Evolutionary conservation across 1,140 invertebrate species (phyloP).

Genomic region (Magallana angulata): DNA sequence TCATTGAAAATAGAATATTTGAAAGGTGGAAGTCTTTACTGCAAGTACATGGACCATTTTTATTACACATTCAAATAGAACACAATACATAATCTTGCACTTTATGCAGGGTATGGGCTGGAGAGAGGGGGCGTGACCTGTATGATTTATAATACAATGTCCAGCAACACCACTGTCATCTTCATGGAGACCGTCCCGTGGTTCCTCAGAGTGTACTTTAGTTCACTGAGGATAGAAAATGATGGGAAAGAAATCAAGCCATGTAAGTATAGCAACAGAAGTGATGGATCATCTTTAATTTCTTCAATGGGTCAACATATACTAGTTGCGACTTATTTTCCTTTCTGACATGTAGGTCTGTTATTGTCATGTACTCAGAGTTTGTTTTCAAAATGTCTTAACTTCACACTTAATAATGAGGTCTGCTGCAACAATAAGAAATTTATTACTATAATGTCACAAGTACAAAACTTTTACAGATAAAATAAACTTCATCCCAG

Average conservation of each 20-base stretch:
- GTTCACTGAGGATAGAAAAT: conserved; percentile 88
- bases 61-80: background rate
- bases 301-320: no score
- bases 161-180: conserved; percentile 75
- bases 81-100: background rate
- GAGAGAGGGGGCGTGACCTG: conserved; percentile 86
- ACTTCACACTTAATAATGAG: no score
- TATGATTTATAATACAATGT: conserved; percentile 77
- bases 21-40: background rate
- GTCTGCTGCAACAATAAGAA: no score
- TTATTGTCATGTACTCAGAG: no score
- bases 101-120: conserved; percentile 82
- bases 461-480: conserved; percentile 58
- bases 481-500: conserved; percentile 86
- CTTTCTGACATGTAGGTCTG: no score
- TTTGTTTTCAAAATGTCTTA: no score
- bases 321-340: no score
- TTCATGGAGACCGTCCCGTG: conserved; percentile 88
- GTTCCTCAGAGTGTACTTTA: conserved; percentile 95
- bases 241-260: conserved; percentile 82
- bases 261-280: conserved; percentile 77
- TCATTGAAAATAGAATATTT: background rate
- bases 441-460: no score
- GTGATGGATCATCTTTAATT: no score
- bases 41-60: background rate